Evolutionary conservation across 2,888 invertebrate genomes (phyloP), one percentile per base, ranked within the genome.

Genomic region (Magallana nippona): DNA sequence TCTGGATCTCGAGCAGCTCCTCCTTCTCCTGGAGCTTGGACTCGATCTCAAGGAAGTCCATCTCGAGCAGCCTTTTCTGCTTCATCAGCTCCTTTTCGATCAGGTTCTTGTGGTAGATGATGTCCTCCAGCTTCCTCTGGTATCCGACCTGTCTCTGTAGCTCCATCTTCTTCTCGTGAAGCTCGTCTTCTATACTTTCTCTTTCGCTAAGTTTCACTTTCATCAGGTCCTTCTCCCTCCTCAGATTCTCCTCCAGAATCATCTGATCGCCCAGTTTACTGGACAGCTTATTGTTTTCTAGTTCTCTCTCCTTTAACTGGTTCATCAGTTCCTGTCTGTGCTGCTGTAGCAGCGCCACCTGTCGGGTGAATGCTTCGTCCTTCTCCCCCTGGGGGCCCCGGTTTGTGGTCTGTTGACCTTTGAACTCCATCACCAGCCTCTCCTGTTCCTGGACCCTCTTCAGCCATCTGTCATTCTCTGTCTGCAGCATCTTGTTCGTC

Each of bases 71-170:
- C 15, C 92, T 86, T 81, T 92, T 92, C 83, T 92, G 92, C 71
- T 88, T 88, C 91, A 91, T 90, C 19, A 92, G 85, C 81, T 92
- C 90, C 79, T 89, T 89, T 84, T 93, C 92, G 57, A 90, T 90
- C 78, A 88, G 60, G 77, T 92, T 91, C 82, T 92, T 92, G 82
- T 92, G 88, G 78, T 90, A 87, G 22, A 92, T 86, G 1, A 91
- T 84, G 78, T 92, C 91, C 82, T 93, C 92, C n/a, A 93, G 84
- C 56, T 89, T 89, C 60, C 89, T 87, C 82, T 92, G 91, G 56
- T 91, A 89, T 79, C 88, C 84, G 71, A 88, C 86, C 62, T 90
- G 89, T 83, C 89, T 88, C 55, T 91, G 91, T 10, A 92, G 81
- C 55, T 89, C 89, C 56, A 89, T 77, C 86, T 90, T 88, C 55